These are phyloP conservation scores for Hydrotaea diabolus DNA, from an alignment of 2,888 invertebrate species.

Conservation along the genomic window DNA sequence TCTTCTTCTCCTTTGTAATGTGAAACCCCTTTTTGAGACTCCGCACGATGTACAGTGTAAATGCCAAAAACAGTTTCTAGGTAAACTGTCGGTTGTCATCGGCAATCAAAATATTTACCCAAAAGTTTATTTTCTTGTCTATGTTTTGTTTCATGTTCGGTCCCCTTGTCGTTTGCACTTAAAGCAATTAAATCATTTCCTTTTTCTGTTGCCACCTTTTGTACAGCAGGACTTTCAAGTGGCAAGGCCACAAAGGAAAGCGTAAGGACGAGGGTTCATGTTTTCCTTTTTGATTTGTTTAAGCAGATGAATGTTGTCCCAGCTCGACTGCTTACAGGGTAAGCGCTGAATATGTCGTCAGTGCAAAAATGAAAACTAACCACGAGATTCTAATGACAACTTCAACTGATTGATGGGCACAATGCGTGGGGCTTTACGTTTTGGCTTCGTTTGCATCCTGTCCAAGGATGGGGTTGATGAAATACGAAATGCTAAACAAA, in stretches of 20 bases:
- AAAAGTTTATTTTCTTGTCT: neutral
- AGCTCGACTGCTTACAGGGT: neutral
- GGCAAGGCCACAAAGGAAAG: neutral
- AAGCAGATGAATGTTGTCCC: neutral
- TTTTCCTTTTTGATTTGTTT: constrained; percentile 1
- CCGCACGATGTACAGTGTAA: neutral
- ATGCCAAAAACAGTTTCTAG: neutral
- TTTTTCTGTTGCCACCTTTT: neutral
- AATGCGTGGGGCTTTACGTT: neutral
- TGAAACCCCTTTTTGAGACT: neutral
- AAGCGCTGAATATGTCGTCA: neutral
- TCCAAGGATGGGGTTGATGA: neutral
- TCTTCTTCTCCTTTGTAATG: neutral
- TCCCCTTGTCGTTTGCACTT: neutral
- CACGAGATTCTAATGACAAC: constrained; percentile 9
- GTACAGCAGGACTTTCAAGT: neutral
- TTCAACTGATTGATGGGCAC: constrained; percentile 10
- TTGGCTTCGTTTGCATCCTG: constrained; percentile 9
- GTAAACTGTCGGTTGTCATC: constrained; percentile 1
- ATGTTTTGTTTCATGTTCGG: neutral
- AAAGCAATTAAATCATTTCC: constrained; percentile 6
- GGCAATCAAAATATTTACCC: constrained; percentile 15
- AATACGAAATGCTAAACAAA: neutral
- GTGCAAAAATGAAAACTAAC: neutral
- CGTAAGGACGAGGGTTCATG: neutral